Base-by-base conservation (phyloP, 2,113 vertebrate genomes). In the Tetrao urogallus region DNA sequence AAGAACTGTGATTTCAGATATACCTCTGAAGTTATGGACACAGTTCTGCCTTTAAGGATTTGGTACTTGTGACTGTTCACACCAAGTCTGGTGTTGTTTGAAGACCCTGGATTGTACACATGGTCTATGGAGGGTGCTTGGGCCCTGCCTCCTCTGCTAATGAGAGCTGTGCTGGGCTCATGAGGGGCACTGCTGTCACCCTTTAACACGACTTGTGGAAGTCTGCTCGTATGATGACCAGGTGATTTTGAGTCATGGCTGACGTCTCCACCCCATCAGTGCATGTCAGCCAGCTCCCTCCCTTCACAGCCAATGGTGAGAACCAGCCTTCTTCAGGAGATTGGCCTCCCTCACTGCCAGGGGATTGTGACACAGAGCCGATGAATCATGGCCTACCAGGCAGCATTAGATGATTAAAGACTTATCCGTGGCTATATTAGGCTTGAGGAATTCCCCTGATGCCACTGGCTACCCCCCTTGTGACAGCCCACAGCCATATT, bases 401-500 rank as follows among this genome's bases (percentile, higher is more conserved):
- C 42, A 67, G 61, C 69, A 67, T 5, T 4, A 27, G 57, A 43
- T 57, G 86, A 95, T 96, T 96, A 95, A 86, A 56, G 88, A 34
- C 57, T 96, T 86, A 96, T 60, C 88, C 2, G 3, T 40, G 61
- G 10, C 88, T 93, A 54, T 93, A 83, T 88, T 66, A 75, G 57
- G 82, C 65, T 83, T n/a, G 80, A 86, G 93, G 92, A 81, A 88
- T 94, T 93, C 92, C 95, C 56, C 61, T 0, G 0, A 38, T 25
- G 36, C 11, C 11, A 4, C 47, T 45, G 56, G 21, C 48, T 82
- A 11, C 17, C n/a, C 0, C 0, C 0, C 38, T 30, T 0, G 0
- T 18, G 34, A 38, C 88, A 89, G 24, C 34, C 40, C 13, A 16
- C 4, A 6, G 13, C 50, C 0, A 5, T 45, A 84, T 18, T 56